Percentiles rank a stretch among this genome's conserved stretches.
phyloP scores from a whole-genome alignment of 2,797 vertebrate genomes.

The Eulemur rubriventer region DNA sequence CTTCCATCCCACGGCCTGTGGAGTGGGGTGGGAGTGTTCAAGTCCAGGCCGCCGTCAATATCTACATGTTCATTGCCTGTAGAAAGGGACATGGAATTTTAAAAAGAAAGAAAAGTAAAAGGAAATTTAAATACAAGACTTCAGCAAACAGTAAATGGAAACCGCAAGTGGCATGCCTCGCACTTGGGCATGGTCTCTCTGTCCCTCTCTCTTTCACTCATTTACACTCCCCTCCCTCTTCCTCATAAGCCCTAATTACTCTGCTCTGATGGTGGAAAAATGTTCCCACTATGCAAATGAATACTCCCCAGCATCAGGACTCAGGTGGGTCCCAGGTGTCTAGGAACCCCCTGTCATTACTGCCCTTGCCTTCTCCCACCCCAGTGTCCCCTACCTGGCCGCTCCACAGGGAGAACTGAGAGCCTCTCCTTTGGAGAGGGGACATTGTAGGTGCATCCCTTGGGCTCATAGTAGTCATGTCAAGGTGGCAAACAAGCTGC shows the following conservation, averaged over 20 bases:
- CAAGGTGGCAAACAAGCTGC: neutral
- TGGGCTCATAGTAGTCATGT: neutral
- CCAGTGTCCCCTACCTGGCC: fast-evolving
- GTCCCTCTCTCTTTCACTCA: neutral
- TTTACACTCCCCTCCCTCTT: neutral
- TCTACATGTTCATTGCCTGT: neutral
- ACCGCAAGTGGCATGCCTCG: neutral
- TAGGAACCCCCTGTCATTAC: too few species aligned
- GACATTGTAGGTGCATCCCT: neutral
- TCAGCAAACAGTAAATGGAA: neutral
- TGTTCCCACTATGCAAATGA: neutral
- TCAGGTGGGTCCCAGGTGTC: neutral
- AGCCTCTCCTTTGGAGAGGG: neutral
- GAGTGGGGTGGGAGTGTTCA: neutral
- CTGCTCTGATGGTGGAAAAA: neutral
- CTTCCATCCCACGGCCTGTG: neutral
- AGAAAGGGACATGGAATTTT: neutral
- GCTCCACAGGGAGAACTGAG: neutral
- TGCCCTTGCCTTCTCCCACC: neutral
- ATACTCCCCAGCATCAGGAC: neutral
- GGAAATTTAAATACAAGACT: neutral
- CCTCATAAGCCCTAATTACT: neutral
- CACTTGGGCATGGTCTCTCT: neutral
- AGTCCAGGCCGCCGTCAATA: neutral
- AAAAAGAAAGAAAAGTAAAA: neutral